phyloP scores from a whole-genome alignment of 2,113 vertebrate genomes.

The Cynopterus brachyotis region DNA sequence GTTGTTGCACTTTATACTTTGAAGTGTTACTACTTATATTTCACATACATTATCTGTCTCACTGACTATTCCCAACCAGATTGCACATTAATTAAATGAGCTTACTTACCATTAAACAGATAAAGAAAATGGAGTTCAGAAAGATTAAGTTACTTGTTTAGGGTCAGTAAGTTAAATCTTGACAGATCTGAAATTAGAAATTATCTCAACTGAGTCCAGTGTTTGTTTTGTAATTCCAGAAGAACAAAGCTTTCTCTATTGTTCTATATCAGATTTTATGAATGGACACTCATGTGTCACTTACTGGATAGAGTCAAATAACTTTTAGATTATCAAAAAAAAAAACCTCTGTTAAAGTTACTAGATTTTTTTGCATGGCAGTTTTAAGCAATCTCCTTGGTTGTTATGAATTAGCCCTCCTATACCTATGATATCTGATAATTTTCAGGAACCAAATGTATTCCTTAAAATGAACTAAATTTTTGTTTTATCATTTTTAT shows the following conservation, averaged over 20 bases:
- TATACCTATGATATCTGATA: not conserved
- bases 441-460: not conserved
- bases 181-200: constrained; percentile 22
- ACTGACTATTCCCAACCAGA: not conserved
- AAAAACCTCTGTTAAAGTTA: not conserved
- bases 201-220: not conserved
- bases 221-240: not conserved
- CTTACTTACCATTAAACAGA: not conserved
- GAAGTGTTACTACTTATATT: not conserved
- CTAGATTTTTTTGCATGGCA: not conserved
- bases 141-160: not conserved
- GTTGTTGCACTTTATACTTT: not conserved
- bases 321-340: not conserved
- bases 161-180: not conserved
- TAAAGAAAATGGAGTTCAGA: not conserved
- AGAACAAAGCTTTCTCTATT: not conserved
- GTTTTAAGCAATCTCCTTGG: not conserved
- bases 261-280: not conserved
- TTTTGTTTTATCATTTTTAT: not conserved
- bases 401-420: not conserved
- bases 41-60: not conserved
- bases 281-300: not conserved
- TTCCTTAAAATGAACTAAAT: not conserved
- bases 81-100: not conserved
- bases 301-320: not conserved